phyloP scores from a whole-genome alignment of 2,797 vertebrate species.

The Kryptolebias ocellatus region DNA sequence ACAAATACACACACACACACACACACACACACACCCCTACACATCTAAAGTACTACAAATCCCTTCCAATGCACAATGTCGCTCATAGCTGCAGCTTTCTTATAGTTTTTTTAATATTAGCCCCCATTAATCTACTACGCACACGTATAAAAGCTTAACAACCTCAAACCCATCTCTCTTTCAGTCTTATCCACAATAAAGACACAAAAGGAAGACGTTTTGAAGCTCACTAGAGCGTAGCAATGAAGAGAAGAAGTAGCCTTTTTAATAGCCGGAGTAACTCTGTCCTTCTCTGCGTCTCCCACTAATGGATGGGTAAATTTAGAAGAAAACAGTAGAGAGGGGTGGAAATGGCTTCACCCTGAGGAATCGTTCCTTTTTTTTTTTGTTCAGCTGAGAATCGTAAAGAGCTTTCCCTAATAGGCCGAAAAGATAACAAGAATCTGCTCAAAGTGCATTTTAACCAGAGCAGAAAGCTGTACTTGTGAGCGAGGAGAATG shows the following conservation, averaged over 20 bases:
- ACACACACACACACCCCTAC: slow-evolving; percentile 23
- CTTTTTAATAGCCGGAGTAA: slow-evolving; percentile 71
- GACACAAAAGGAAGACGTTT: slow-evolving; percentile 67
- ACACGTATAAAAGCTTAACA: slow-evolving; percentile 34
- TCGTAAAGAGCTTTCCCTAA: slow-evolving; percentile 55
- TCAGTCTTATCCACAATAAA: slow-evolving; percentile 58
- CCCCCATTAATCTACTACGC: slow-evolving; percentile 11
- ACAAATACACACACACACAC: slow-evolving; percentile 20
- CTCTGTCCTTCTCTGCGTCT: slow-evolving; percentile 60
- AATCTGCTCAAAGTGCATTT: slow-evolving; percentile 43
- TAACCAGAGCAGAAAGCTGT: slow-evolving; percentile 15
- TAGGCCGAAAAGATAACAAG: slow-evolving; percentile 29
- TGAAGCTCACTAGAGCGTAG: slow-evolving; percentile 72
- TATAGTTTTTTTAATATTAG: slow-evolving; percentile 29
- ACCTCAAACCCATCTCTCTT: slow-evolving; percentile 49
- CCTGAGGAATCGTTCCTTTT: slow-evolving; percentile 53
- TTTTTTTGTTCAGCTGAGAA: slow-evolving; percentile 15
- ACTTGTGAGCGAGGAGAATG: slow-evolving; percentile 2
- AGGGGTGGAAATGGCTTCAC: slow-evolving; percentile 45
- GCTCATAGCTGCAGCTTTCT: slow-evolving; percentile 25
- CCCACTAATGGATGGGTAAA: slow-evolving; percentile 75
- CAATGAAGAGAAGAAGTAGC: slow-evolving; percentile 59
- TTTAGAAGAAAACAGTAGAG: slow-evolving; percentile 64
- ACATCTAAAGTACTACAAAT: slow-evolving; percentile 3
- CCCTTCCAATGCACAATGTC: slow-evolving; percentile 16